These are phyloP conservation scores for Phaonia tiefii DNA, from an alignment of 2,888 invertebrate genomes.

Conservation along the genomic window DNA sequence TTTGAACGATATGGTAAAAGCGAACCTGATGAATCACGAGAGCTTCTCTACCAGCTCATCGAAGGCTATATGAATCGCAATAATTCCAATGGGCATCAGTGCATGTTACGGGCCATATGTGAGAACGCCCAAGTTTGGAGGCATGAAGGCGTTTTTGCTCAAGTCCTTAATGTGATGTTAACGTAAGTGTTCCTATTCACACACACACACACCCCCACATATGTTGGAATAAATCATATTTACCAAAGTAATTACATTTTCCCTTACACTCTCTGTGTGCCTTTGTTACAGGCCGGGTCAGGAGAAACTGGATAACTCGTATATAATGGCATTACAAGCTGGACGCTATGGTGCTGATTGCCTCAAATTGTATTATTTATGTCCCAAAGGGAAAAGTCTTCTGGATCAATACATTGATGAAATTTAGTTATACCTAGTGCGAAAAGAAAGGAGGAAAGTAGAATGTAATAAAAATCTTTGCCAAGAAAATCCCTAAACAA, in stretches of 20 bases:
- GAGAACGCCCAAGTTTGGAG: conserved; percentile 78
- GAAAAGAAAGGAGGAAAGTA: background rate
- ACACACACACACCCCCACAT: background rate
- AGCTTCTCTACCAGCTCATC: conserved; percentile 74
- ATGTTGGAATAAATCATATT: conserved; percentile 32
- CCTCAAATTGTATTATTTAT: conserved; percentile 53
- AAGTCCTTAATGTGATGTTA: conserved; percentile 72
- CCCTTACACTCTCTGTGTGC: background rate
- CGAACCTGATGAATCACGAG: conserved; percentile 74
- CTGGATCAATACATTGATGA: conserved; percentile 64
- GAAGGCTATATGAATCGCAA: conserved; percentile 74
- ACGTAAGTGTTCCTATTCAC: conserved; percentile 69
- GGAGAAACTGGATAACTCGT: conserved; percentile 56
- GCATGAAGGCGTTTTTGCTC: conserved; percentile 74
- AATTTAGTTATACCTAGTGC: conserved; percentile 48
- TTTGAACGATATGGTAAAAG: conserved; percentile 68
- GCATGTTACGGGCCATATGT: conserved; percentile 77
- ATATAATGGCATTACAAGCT: conserved; percentile 53
- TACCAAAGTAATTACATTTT: conserved; percentile 12
- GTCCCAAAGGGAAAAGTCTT: conserved; percentile 58
- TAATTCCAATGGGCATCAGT: conserved; percentile 71
- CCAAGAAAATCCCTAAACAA: conserved; percentile 32
- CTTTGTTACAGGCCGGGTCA: conserved; percentile 50
- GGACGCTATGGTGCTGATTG: conserved; percentile 63
- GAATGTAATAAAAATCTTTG: conserved; percentile 40